Percentiles rank a stretch among this genome's conserved stretches.
These are phyloP conservation scores for Syndactyla subalaris DNA, from an alignment of 2,797 vertebrate genomes.

Conservation along the genomic window DNA sequence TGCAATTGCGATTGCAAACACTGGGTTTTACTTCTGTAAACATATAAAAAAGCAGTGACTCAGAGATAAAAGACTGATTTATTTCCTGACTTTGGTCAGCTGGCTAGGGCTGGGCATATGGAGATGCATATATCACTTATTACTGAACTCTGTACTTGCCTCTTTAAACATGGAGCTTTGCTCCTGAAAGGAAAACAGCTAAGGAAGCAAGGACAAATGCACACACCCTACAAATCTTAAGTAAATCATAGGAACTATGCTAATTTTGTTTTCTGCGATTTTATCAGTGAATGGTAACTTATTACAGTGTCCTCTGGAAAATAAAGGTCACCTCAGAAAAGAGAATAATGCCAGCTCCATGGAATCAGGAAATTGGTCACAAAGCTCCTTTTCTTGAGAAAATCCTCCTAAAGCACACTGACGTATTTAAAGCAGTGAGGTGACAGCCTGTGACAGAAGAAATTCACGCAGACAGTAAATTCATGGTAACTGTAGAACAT, in stretches of 20 bases:
- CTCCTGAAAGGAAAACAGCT: background rate
- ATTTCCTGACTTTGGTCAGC: background rate
- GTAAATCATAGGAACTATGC: background rate
- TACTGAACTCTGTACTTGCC: slow-evolving; percentile 17
- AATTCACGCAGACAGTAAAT: background rate
- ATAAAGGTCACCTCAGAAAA: slow-evolving; percentile 24
- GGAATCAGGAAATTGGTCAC: background rate
- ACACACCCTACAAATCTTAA: background rate
- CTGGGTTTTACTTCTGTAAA: background rate
- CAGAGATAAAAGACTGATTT: background rate
- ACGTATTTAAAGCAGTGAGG: background rate
- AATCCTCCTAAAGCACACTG: background rate
- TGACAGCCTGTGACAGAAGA: background rate
- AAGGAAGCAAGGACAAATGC: background rate
- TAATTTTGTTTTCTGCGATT: slow-evolving; percentile 1
- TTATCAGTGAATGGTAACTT: slow-evolving; percentile 3
- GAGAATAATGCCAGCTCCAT: background rate
- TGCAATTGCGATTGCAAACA: background rate
- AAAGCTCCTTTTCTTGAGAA: slow-evolving; percentile 5
- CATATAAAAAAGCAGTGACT: background rate
- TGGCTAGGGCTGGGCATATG: background rate
- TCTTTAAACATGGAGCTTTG: background rate
- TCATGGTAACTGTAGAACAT: background rate
- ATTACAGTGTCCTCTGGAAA: slow-evolving; percentile 19
- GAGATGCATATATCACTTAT: background rate